Percentiles rank a stretch among this genome's conserved stretches.
phyloP scores from a whole-genome alignment of 2,888 invertebrate genomes.

The Zygothrica quintamaculata region DNA sequence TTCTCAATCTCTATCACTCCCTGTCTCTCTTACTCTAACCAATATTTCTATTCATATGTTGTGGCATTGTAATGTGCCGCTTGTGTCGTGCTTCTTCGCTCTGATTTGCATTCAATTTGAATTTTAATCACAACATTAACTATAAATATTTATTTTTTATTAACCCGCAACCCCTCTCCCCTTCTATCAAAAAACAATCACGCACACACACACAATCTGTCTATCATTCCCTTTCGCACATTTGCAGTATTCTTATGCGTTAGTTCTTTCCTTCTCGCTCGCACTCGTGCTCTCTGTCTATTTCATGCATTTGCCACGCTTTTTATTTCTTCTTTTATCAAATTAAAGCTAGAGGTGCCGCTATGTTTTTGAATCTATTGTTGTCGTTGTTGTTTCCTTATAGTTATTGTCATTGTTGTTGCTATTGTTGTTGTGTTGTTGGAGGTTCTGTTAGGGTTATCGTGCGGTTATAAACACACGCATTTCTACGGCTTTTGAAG shows the following conservation, averaged over 20 bases:
- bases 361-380: slow-evolving; percentile 55
- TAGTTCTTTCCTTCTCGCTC: neutral
- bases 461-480: slow-evolving; percentile 49
- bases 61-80: slow-evolving; percentile 11
- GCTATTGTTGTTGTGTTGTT: slow-evolving; percentile 11
- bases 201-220: neutral
- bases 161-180: slow-evolving; percentile 24
- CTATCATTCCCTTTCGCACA: too few species aligned
- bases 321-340: slow-evolving; percentile 20
- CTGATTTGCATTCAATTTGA: slow-evolving; percentile 78
- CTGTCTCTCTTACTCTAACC: neutral
- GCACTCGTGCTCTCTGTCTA: neutral
- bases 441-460: slow-evolving; percentile 3
- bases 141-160: slow-evolving; percentile 67
- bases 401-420: slow-evolving; percentile 33
- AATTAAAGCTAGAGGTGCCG: slow-evolving; percentile 18
- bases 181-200: neutral
- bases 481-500: slow-evolving; percentile 67
- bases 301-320: slow-evolving; percentile 11
- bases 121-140: slow-evolving; percentile 73
- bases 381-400: slow-evolving; percentile 17
- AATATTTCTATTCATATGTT: neutral
- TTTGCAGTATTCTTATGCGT: too few species aligned
- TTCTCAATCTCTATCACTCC: neutral
- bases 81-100: slow-evolving; percentile 49